Percentiles rank a stretch among this genome's conserved stretches.
Conservation (phyloP, 2,113 vertebrate species). For the Microcebus jonahi region DNA sequence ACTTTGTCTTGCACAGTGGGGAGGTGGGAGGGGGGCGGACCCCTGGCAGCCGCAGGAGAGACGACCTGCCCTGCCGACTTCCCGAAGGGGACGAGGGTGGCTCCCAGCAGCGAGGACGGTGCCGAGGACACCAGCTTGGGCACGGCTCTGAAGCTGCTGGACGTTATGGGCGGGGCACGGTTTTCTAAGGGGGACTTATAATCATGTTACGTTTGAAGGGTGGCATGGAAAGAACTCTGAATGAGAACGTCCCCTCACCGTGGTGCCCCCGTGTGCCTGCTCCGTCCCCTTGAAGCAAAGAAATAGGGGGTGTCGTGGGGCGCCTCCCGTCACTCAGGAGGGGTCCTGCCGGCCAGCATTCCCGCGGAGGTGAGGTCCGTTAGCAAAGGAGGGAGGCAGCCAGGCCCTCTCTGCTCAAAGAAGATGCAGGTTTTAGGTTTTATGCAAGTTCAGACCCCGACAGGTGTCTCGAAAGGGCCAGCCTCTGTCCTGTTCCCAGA, state of each 20-base stretch:
- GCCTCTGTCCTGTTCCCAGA: background rate
- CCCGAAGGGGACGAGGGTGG: background rate
- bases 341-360: background rate
- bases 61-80: background rate
- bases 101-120: background rate
- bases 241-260: background rate
- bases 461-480: background rate
- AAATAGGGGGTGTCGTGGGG: background rate
- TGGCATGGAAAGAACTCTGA: no score
- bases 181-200: background rate
- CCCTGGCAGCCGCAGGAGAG: background rate
- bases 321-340: background rate
- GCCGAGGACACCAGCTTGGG: background rate
- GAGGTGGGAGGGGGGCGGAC: background rate
- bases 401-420: background rate
- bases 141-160: fast-evolving
- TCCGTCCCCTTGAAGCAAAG: background rate
- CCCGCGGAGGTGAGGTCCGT: fast-evolving
- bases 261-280: fast-evolving
- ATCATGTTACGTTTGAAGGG: background rate
- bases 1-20: background rate
- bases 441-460: background rate
- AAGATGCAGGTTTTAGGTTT: background rate
- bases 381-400: no score
- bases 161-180: fast-evolving